phyloP scores from a whole-genome alignment of 2,888 invertebrate species.

The Caenorhabditis sp. region DNA sequence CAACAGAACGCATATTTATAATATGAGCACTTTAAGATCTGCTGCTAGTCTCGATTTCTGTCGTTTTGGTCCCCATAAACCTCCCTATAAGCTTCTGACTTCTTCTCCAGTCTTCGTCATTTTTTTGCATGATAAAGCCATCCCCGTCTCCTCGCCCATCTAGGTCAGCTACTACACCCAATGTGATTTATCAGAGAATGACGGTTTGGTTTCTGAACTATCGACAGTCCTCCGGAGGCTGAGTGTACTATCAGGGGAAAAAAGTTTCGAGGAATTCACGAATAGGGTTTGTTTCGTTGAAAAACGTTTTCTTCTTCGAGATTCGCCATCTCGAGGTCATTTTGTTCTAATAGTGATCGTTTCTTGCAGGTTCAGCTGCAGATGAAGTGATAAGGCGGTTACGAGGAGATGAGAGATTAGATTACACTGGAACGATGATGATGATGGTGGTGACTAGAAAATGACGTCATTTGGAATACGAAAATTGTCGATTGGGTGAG shows the following conservation, averaged over 20 bases:
- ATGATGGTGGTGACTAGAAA: background rate
- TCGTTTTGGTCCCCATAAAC: too few relatives aligned
- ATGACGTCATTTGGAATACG: constrained; percentile 3
- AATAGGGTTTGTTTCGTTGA: background rate
- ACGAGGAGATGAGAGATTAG: too few relatives aligned
- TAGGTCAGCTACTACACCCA: constrained; percentile 1
- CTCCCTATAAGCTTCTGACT: background rate
- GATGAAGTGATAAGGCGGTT: background rate
- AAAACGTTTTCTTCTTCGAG: background rate
- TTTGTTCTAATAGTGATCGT: background rate
- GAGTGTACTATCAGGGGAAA: constrained; percentile 15
- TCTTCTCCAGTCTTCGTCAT: too few relatives aligned
- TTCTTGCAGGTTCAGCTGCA: constrained; percentile 7
- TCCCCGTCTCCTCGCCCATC: background rate
- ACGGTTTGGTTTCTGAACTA: constrained; percentile 60
- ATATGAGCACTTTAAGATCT: too few relatives aligned
- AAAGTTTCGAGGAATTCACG: background rate
- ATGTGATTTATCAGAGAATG: background rate
- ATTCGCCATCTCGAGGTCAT: constrained; percentile 10
- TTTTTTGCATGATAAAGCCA: too few relatives aligned
- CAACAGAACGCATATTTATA: too few relatives aligned
- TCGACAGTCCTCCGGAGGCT: background rate
- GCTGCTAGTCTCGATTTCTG: too few relatives aligned
- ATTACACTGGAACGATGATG: background rate
- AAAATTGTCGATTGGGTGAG: too few relatives aligned